Conservation (phyloP, 1,140 invertebrate genomes). For the Stenopsyche tienmushanensis region DNA sequence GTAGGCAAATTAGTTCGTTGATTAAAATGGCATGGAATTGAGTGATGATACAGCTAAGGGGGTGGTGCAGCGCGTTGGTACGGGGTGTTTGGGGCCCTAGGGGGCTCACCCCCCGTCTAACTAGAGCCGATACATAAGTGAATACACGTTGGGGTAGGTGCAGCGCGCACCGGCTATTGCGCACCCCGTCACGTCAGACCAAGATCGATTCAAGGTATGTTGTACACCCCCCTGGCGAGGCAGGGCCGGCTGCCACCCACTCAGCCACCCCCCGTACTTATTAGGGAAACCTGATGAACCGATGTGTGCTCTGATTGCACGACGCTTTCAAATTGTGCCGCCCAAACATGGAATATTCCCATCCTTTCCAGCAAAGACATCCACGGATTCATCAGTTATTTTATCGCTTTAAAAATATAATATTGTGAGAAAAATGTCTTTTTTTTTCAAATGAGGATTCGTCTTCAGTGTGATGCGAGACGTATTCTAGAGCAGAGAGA, state of each 20-base stretch:
- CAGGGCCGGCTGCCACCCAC: conserved; percentile 8
- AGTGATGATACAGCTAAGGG: neutral
- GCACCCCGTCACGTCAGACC: conserved; percentile 35
- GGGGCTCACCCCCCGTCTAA: conserved; percentile 5
- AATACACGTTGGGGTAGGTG: conserved; percentile 38
- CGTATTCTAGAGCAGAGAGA: no score
- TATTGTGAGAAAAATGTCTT: no score
- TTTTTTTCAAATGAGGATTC: no score
- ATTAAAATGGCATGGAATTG: no score
- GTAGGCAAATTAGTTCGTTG: no score
- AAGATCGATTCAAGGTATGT: conserved; percentile 37
- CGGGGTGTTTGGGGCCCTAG: neutral
- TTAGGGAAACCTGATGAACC: conserved; percentile 25
- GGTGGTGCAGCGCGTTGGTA: neutral
- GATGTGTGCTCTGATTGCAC: conserved; percentile 2
- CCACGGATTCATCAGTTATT: no score
- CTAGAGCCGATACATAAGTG: conserved; percentile 33
- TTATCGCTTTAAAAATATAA: no score
- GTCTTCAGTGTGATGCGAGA: no score
- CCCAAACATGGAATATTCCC: no score
- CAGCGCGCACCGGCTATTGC: conserved; percentile 37
- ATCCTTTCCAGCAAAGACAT: no score
- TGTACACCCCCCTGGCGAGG: conserved; percentile 12
- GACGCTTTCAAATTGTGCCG: no score
- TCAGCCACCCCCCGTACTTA: conserved; percentile 2